Percentiles rank a stretch among this genome's conserved stretches.
phyloP scores from a whole-genome alignment of 2,888 invertebrate species.

The Drosophila mayaguana region DNA sequence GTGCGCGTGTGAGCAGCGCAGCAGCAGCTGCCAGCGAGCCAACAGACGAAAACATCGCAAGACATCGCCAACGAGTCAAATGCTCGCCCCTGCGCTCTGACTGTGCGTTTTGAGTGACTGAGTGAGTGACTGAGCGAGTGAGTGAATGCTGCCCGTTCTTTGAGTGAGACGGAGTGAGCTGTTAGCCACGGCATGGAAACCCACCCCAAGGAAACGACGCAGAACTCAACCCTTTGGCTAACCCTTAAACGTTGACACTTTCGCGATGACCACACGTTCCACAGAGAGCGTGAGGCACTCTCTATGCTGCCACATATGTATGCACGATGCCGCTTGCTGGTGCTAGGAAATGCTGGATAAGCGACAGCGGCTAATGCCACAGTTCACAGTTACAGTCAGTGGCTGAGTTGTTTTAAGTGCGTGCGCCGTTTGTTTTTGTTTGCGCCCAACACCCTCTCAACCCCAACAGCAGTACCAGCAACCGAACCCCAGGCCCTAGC shows the following conservation, averaged over 20 bases:
- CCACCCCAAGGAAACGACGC: constrained; percentile 28
- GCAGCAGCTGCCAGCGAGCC: constrained; percentile 35
- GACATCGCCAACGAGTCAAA: constrained; percentile 75
- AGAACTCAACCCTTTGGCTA: constrained; percentile 70
- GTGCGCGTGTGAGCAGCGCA: constrained; percentile 45
- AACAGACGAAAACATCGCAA: constrained; percentile 52
- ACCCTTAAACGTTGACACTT: constrained; percentile 76
- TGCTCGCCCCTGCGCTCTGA: constrained; percentile 39
- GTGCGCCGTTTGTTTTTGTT: constrained; percentile 60
- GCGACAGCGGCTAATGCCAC: constrained; percentile 23
- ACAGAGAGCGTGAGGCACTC: constrained; percentile 38
- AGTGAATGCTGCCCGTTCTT: constrained; percentile 1
- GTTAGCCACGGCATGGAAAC: background rate
- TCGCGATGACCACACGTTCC: constrained; percentile 68
- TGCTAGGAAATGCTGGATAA: constrained; percentile 19
- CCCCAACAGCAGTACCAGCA: constrained; percentile 2
- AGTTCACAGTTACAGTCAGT: constrained; percentile 15
- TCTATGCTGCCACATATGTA: constrained; percentile 7
- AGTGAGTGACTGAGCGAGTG: too few relatives aligned
- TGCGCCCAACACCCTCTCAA: constrained; percentile 9
- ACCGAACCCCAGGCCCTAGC: constrained; percentile 30
- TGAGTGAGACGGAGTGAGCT: constrained; percentile 35
- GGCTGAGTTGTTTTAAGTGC: constrained; percentile 58
- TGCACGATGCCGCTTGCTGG: background rate
- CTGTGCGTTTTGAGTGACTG: constrained; percentile 12